These are phyloP conservation scores for Arbacia lixula DNA, from an alignment of 53 echinoderm and acorn worm genomes.

Conservation along the genomic window DNA sequence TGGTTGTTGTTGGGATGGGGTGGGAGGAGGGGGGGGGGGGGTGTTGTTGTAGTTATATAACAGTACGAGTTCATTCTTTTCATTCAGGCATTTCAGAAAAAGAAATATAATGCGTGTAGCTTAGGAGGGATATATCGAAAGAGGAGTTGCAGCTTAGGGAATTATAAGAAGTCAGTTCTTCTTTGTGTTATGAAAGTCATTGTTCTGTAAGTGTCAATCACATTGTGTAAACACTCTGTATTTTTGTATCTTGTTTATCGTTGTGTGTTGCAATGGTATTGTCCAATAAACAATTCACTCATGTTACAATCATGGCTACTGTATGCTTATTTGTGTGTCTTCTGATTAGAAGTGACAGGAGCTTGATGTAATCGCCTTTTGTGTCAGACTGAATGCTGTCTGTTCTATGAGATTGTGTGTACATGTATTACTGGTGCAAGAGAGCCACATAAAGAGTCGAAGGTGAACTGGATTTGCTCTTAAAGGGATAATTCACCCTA, in stretches of 20 bases:
- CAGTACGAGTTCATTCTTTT: too few species aligned
- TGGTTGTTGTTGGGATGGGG: too few species aligned
- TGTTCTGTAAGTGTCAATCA: slow-evolving; percentile 20
- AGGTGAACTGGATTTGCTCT: too few species aligned
- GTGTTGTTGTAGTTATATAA: too few species aligned
- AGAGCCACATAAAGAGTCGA: too few species aligned
- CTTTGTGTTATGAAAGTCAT: slow-evolving; percentile 30
- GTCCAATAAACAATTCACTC: slow-evolving; percentile 50
- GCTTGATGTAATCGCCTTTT: too few species aligned
- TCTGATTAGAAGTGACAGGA: too few species aligned
- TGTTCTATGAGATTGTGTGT: too few species aligned
- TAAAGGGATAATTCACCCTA: too few species aligned
- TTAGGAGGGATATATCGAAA: not conserved
- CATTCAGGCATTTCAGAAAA: not conserved
- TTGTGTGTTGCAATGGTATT: slow-evolving; percentile 49
- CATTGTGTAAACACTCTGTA: slow-evolving; percentile 42
- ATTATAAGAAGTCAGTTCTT: not conserved
- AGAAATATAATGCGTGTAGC: not conserved
- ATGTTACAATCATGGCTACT: slow-evolving; percentile 1
- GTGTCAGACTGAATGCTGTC: too few species aligned
- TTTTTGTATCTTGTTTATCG: slow-evolving; percentile 45
- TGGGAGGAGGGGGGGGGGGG: not conserved
- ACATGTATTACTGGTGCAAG: too few species aligned
- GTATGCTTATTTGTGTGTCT: too few species aligned
- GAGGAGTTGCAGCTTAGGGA: not conserved